Percentiles rank a stretch among this genome's conserved stretches.
Conservation (phyloP, 2,113 vertebrate species). For the Cyrtonyx montezumae region DNA sequence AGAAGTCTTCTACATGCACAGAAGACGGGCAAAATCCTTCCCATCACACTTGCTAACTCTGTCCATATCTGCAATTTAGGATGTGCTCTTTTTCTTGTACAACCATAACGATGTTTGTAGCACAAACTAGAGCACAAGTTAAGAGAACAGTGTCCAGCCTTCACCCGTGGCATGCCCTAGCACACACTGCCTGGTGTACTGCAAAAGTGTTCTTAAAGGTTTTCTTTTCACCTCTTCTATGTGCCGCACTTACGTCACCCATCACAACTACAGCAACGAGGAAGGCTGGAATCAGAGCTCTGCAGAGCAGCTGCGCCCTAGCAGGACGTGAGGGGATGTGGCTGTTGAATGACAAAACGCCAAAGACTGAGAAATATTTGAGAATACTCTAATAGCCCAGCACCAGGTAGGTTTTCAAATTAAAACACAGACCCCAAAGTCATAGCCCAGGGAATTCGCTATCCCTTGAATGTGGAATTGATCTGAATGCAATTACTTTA, state of each 20-base stretch:
- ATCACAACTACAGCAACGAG: fast-evolving
- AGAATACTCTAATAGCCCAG: not conserved
- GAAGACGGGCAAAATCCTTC: fast-evolving
- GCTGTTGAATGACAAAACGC: not conserved
- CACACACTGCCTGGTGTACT: fast-evolving
- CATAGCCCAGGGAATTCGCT: not conserved
- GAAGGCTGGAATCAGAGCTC: not conserved
- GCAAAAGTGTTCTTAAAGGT: not conserved
- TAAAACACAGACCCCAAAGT: not conserved
- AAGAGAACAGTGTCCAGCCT: fast-evolving
- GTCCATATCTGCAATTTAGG: not conserved
- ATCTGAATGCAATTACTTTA: slow-evolving; percentile 43
- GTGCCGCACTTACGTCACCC: fast-evolving
- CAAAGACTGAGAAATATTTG: not conserved
- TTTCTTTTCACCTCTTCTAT: not conserved
- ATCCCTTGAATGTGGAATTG: not conserved
- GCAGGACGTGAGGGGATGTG: not conserved
- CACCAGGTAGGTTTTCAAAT: not conserved
- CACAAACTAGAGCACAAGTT: not conserved
- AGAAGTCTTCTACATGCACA: fast-evolving
- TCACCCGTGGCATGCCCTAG: fast-evolving
- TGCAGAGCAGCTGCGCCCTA: not conserved
- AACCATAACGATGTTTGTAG: not conserved
- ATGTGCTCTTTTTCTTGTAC: not conserved
- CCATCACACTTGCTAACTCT: fast-evolving